Evolutionary conservation across 2,797 vertebrate species (phyloP).

Genomic region (Chrosomus eos): DNA sequence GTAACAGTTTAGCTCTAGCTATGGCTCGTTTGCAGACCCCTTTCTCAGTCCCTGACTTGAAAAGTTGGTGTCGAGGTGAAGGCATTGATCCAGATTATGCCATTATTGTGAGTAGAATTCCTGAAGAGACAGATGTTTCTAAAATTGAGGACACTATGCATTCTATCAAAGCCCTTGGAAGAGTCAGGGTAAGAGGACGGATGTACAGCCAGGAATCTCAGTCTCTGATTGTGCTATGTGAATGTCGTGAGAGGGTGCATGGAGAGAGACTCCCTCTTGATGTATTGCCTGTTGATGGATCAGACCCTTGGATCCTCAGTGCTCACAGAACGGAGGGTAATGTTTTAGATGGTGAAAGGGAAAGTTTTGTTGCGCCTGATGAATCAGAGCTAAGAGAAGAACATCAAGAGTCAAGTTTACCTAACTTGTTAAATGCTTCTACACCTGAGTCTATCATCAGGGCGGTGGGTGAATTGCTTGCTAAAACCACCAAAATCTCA

Average conservation of each 20-base stretch:
- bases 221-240: too few relatives aligned
- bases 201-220: not conserved
- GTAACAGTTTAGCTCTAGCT: too few relatives aligned
- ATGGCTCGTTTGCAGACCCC: too few relatives aligned
- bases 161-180: constrained; percentile 32
- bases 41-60: too few relatives aligned
- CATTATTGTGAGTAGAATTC: too few relatives aligned
- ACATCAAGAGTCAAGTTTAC: not conserved
- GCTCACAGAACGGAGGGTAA: not conserved
- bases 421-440: not conserved
- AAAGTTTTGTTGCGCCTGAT: not conserved
- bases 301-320: not conserved
- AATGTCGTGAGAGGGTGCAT: too few relatives aligned
- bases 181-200: constrained; percentile 25
- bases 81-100: too few relatives aligned
- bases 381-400: not conserved
- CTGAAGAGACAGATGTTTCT: too few relatives aligned
- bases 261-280: not conserved
- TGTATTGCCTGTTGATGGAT: not conserved
- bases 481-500: not conserved
- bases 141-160: too few relatives aligned
- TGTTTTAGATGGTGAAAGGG: not conserved
- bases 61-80: too few relatives aligned
- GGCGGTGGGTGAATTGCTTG: not conserved
- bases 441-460: not conserved